Percentiles rank a stretch among this genome's conserved stretches.
Conservation (phyloP, 2,797 vertebrate genomes). For the Channa striata region DNA sequence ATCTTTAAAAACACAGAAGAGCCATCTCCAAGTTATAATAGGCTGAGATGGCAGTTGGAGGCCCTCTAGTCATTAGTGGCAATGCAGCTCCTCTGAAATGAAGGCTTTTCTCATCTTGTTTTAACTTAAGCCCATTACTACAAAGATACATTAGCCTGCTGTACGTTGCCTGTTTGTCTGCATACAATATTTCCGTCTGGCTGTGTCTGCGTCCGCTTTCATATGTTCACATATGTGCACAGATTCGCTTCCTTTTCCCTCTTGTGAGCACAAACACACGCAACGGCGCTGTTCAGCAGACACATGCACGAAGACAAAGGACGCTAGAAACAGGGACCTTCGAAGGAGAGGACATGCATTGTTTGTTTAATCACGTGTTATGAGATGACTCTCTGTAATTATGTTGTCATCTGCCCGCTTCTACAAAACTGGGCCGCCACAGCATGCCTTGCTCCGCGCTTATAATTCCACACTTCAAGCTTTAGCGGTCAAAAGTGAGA, state of each 20-base stretch:
- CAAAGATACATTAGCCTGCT: constrained; percentile 76
- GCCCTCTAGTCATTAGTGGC: constrained; percentile 81
- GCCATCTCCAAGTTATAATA: constrained; percentile 80
- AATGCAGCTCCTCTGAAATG: constrained; percentile 69
- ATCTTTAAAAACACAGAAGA: constrained; percentile 81
- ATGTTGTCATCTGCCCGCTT: constrained; percentile 78
- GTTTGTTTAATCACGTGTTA: constrained; percentile 83
- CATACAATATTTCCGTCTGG: constrained; percentile 48
- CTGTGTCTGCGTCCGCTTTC: constrained; percentile 21
- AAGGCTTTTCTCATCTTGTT: constrained; percentile 80
- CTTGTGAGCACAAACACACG: constrained; percentile 41
- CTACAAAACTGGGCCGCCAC: constrained; percentile 62
- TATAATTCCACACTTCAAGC: constrained; percentile 71
- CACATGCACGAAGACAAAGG: constrained; percentile 68
- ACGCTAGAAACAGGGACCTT: constrained; percentile 54
- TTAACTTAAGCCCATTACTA: constrained; percentile 78
- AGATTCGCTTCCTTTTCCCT: constrained; percentile 24
- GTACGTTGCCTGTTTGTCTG: constrained; percentile 68
- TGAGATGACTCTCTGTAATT: constrained; percentile 80
- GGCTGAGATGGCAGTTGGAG: constrained; percentile 80
- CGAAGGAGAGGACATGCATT: constrained; percentile 76
- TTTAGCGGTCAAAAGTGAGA: constrained; percentile 66
- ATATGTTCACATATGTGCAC: constrained; percentile 33
- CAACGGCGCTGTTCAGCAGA: constrained; percentile 43
- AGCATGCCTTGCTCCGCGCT: constrained; percentile 59